Percentiles rank a stretch among this genome's conserved stretches.
phyloP scores from a whole-genome alignment of 2,113 vertebrate genomes.

The Coregonus clupeaformis region DNA sequence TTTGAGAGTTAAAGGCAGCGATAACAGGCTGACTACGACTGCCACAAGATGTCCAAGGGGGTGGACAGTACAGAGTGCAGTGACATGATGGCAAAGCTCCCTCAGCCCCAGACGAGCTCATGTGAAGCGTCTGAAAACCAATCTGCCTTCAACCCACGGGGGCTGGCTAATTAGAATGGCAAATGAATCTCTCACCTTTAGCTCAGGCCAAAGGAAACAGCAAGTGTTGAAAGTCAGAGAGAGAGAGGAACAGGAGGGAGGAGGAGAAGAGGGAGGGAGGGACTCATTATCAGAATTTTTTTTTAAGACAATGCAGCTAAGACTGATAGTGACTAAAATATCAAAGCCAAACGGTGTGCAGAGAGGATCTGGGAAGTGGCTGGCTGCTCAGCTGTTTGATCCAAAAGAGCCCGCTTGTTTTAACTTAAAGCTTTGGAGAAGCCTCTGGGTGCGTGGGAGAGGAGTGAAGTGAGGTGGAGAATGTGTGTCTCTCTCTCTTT shows the following conservation, averaged over 20 bases:
- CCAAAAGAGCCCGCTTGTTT: slow-evolving; percentile 58
- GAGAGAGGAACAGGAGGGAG: background rate
- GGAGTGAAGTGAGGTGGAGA: slow-evolving; percentile 53
- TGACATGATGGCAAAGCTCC: background rate
- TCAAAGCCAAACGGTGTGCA: slow-evolving; percentile 60
- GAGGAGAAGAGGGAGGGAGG: background rate
- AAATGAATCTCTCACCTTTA: slow-evolving; percentile 49
- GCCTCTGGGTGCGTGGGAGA: slow-evolving; percentile 54
- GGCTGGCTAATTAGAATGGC: slow-evolving; percentile 44
- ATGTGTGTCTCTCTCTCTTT: background rate
- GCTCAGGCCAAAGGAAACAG: slow-evolving; percentile 9
- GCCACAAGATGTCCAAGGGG: background rate
- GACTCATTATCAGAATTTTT: background rate
- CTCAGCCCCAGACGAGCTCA: slow-evolving; percentile 13
- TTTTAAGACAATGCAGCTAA: slow-evolving; percentile 30
- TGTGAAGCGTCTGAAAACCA: slow-evolving; percentile 39
- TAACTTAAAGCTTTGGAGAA: slow-evolving; percentile 68
- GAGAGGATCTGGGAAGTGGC: slow-evolving; percentile 55
- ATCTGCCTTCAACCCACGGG: slow-evolving; percentile 32
- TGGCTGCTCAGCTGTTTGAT: slow-evolving; percentile 62
- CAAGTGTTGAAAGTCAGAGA: slow-evolving; percentile 22
- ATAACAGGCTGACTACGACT: background rate
- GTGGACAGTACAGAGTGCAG: background rate
- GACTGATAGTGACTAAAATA: slow-evolving; percentile 67
- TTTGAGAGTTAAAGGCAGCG: background rate